Evolutionary conservation across 1,140 invertebrate species (phyloP), one percentile per base, ranked within the genome.

Genomic region (Cherax quadricarinatus): DNA sequence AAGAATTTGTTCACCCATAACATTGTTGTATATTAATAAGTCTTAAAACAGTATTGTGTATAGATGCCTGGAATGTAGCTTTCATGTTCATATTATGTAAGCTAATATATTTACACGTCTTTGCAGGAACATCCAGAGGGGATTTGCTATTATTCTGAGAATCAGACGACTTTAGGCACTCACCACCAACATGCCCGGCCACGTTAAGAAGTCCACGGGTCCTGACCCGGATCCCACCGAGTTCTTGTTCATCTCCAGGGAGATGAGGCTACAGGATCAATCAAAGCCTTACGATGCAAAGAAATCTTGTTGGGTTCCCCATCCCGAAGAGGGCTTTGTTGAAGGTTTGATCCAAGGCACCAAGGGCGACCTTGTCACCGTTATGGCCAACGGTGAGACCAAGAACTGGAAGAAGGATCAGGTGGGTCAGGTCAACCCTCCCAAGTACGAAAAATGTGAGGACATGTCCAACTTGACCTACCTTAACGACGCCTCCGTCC

Each of bases 201-300:
- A 93, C 89, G 92, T 94, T 9, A 92, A 93, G 70, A 95, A 94
- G 91, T 93, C 87, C 81, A 92, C 93, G 82, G 94, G 94, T 66
- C 94, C 94, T 2, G 98, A 99, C 96, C 98, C 98, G 95, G 98
- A 99, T 97, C 98, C 98, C 95, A 97, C 97, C 95, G 97, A 98
- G 95, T 99, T 97, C 96, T 96, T 99, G 96, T 98, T 97, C 96
- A 97, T 99, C 90, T 98, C 98, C 89, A 96, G 98, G 94, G 98
- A 99, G 96, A 93, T 82, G 80, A 90, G 78, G 66, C 75, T 90
- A 49, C 49, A 90, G 66, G 88, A 90, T 62, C 48, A 78, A n/a
- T n/a, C 88, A 9, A 90, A 90, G 81, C 88, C 88, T 41, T 90
- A 84, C 66, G 88, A 90, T 70, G 53, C 94, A 21, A 94, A 94